phyloP scores from a whole-genome alignment of 1,140 invertebrate species.

The Nomia melanderi region DNA sequence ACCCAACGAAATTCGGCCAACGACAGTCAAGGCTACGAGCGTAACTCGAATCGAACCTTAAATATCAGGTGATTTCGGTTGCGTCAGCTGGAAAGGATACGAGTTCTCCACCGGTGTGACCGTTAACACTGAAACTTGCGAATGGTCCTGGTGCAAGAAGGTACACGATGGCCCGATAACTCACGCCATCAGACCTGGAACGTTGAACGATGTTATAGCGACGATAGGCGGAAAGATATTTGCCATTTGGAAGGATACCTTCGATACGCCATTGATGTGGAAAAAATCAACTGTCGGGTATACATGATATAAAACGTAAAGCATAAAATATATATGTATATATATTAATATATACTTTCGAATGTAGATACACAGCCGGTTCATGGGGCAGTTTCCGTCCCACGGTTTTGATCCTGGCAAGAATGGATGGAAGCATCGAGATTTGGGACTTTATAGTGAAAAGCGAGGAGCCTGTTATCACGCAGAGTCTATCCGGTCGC shows the following conservation, averaged over 20 bases:
- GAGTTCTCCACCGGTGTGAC: slow-evolving; percentile 82
- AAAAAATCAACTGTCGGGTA: slow-evolving; percentile 75
- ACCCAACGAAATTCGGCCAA: neutral
- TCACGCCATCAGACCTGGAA: slow-evolving; percentile 81
- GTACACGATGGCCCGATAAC: slow-evolving; percentile 86
- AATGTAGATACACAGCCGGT: slow-evolving; percentile 79
- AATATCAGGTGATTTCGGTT: slow-evolving; percentile 79
- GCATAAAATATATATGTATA: too few species aligned
- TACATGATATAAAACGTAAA: neutral
- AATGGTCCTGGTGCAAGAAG: slow-evolving; percentile 77
- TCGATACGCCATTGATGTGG: slow-evolving; percentile 81
- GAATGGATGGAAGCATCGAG: slow-evolving; percentile 82
- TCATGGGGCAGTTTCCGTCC: slow-evolving; percentile 80
- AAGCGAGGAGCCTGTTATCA: slow-evolving; percentile 70
- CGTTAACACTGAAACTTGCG: slow-evolving; percentile 81
- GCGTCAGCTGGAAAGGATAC: slow-evolving; percentile 83
- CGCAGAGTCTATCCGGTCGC: slow-evolving; percentile 71
- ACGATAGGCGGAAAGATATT: slow-evolving; percentile 83
- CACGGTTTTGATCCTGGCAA: slow-evolving; percentile 79
- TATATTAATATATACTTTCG: neutral
- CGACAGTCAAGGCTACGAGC: neutral
- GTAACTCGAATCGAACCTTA: neutral
- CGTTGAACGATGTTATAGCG: slow-evolving; percentile 80
- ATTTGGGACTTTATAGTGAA: slow-evolving; percentile 82
- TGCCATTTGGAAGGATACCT: slow-evolving; percentile 82